A percentile compares a stretch with the other conserved stretches of the same genome.
Conservation (phyloP, 2,888 invertebrate species). For the Galeruca laticollis region DNA sequence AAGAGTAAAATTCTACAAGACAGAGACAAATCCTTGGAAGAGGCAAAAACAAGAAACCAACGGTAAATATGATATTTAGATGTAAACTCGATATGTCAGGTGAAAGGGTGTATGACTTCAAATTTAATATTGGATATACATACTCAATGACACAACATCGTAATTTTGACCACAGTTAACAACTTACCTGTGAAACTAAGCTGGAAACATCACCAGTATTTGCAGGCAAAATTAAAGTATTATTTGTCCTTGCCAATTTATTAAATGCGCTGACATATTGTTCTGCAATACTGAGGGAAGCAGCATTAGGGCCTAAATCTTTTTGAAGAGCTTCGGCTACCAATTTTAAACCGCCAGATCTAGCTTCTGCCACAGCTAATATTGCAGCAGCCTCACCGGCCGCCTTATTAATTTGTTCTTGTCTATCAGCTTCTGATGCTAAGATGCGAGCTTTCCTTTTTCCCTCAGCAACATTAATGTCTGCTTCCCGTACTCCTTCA, state of each 20-base stretch:
- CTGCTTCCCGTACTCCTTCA: constrained; percentile 91
- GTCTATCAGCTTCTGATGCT: constrained; percentile 93
- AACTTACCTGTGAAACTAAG: constrained; percentile 82
- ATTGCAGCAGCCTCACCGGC: constrained; percentile 93
- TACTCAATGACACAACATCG: too few relatives aligned
- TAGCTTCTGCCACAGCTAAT: constrained; percentile 90
- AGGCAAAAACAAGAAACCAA: too few relatives aligned
- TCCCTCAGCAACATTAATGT: constrained; percentile 98
- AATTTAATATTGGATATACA: too few relatives aligned
- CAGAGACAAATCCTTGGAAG: too few relatives aligned
- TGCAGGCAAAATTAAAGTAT: constrained; percentile 93
- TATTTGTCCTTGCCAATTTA: constrained; percentile 91
- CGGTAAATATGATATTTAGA: too few relatives aligned
- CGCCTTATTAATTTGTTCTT: constrained; percentile 95
- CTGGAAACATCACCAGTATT: constrained; percentile 86
- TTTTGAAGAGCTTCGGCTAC: constrained; percentile 76
- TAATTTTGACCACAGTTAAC: neutral
- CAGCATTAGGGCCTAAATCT: constrained; percentile 85
- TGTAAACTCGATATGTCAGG: too few relatives aligned
- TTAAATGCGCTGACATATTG: constrained; percentile 96
- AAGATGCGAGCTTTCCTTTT: constrained; percentile 91
- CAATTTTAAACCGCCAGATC: constrained; percentile 84
- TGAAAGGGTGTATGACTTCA: too few relatives aligned
- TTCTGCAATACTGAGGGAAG: constrained; percentile 92
- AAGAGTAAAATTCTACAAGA: too few relatives aligned